Evolutionary conservation across 2,113 vertebrate species (phyloP), one percentile per base, ranked within the genome.

Genomic region (Meleagris gallopavo): DNA sequence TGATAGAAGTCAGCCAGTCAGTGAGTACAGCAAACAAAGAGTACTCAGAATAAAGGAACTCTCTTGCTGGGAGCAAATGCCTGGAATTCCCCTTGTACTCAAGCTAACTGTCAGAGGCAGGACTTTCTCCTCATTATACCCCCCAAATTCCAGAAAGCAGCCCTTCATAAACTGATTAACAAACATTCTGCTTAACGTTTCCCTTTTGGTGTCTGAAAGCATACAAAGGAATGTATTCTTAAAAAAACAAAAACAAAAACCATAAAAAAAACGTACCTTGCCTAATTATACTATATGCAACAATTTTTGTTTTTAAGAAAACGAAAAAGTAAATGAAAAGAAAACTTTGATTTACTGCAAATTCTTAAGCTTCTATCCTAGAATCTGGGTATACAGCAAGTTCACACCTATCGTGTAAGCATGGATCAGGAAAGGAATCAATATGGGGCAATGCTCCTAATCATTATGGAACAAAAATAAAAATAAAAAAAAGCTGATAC

Each of bases 21-120:
- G 1, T 16, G 79, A 62, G 54, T 32, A 75, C 12, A 38, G 62
- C 74, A 89, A 90, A 92, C 2, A 40, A 92, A 70, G 72, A 77
- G 22, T 27, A 38, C 71, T 79, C 64, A 73, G 54, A 71, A 54
- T 34, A 85, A 91, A 87, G 0, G 9, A 52, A 21, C 27, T 50
- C 41, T 64, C 62, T 30, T 34, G 25, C 78, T 85, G 66, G 50
- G 45, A 94, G 64, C 20, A 62, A 89, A 83, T 60, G 46, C 67
- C 87, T 83, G 79, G 75, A 96, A 95, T 92, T 94, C 61, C 36
- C 84, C 43, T 34, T 45, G 62, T 11, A 86, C 77, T 18, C 29
- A 60, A 48, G 43, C 25, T 0, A 7, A 75, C 67, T 62, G 48
- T 61, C 73, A 60, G 41, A 76, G 50, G 57, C 72, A 84, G 41